These are phyloP conservation scores for Aplochiton taeniatus DNA, from an alignment of 2,797 vertebrate genomes.

Conservation along the genomic window DNA sequence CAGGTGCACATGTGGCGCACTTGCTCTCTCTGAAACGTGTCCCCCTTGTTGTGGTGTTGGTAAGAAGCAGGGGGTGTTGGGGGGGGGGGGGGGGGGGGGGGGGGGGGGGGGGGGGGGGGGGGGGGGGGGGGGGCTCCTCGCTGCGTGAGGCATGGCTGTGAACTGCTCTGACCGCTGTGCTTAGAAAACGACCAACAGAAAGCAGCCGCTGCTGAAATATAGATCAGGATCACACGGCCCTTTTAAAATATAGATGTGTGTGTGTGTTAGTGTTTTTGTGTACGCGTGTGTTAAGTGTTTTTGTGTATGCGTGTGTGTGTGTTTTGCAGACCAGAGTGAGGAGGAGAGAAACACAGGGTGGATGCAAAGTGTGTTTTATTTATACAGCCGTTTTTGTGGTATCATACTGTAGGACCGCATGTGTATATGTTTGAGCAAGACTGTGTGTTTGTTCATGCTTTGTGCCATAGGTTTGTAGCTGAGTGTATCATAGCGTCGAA, in stretches of 20 bases:
- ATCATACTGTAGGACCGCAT: too few relatives aligned
- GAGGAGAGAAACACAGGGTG: too few relatives aligned
- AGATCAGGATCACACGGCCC: conserved; percentile 46
- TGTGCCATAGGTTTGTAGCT: too few relatives aligned
- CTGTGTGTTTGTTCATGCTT: too few relatives aligned
- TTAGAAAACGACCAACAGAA: conserved; percentile 55
- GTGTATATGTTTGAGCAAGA: too few relatives aligned
- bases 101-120: conserved; percentile 30
- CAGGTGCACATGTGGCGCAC: too few relatives aligned
- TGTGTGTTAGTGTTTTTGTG: conserved; percentile 29
- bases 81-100: too few relatives aligned
- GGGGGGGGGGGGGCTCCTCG: conserved; percentile 51
- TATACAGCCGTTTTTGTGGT: too few relatives aligned
- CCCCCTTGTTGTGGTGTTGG: conserved; percentile 5
- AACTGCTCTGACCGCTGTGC: conserved; percentile 63
- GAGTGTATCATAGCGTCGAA: too few relatives aligned
- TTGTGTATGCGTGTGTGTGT: conserved; percentile 20
- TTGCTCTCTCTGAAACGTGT: too few relatives aligned
- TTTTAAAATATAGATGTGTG: conserved; percentile 63
- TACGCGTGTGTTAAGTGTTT: background rate
- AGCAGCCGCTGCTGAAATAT: conserved; percentile 56
- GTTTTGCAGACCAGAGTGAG: background rate
- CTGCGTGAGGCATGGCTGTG: conserved; percentile 61
- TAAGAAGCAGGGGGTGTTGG: conserved; percentile 24
- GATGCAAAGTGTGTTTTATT: too few relatives aligned